phyloP scores from a whole-genome alignment of 2,888 invertebrate species.

The Tortrix viridana region DNA sequence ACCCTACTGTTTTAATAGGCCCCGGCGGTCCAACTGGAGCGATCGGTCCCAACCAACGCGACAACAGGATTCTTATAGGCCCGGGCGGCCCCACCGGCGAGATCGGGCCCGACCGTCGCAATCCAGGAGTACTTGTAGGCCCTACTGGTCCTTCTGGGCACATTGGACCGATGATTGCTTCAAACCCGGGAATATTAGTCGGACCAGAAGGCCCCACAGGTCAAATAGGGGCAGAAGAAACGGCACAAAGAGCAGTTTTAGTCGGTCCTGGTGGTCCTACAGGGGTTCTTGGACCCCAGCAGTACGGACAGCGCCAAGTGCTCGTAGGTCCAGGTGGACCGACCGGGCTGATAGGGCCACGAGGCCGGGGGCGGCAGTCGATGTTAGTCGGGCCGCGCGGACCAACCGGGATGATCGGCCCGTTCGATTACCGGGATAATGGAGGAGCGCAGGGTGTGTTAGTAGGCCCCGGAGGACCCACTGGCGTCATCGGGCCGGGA shows the following conservation, averaged over 20 bases:
- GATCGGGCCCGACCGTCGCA: constrained; percentile 41
- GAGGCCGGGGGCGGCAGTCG: constrained; percentile 33
- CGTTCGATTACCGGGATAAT: constrained; percentile 37
- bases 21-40: constrained; percentile 63
- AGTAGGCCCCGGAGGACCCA: constrained; percentile 75
- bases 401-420: constrained; percentile 72
- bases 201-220: constrained; percentile 74
- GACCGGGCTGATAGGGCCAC: constrained; percentile 68
- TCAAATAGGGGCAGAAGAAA: constrained; percentile 49
- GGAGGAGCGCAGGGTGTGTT: constrained; percentile 51
- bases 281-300: constrained; percentile 46
- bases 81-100: constrained; percentile 66
- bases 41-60: constrained; percentile 47
- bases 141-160: constrained; percentile 53
- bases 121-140: constrained; percentile 42
- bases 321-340: constrained; percentile 79
- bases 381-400: constrained; percentile 69
- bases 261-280: constrained; percentile 55
- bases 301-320: constrained; percentile 48
- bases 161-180: constrained; percentile 11
- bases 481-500: constrained; percentile 58
- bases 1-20: constrained; percentile 64
- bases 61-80: constrained; percentile 61
- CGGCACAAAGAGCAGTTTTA: constrained; percentile 45
- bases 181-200: constrained; percentile 65